phyloP scores from a whole-genome alignment of 2,797 vertebrate species.

The Pitangus sulphuratus region DNA sequence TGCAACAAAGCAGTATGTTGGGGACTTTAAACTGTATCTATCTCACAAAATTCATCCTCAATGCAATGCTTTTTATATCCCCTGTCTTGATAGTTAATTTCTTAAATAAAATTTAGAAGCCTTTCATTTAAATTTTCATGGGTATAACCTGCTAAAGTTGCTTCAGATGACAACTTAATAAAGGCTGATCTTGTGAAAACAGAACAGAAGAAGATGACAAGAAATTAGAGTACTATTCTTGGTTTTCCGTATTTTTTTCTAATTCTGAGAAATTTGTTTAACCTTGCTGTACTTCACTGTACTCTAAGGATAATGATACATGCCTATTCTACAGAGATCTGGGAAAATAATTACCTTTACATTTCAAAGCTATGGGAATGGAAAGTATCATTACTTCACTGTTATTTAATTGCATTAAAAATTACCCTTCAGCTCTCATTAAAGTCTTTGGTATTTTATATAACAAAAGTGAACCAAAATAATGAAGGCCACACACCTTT shows the following conservation, averaged over 20 bases:
- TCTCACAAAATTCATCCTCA: background rate
- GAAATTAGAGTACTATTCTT: conserved; percentile 49
- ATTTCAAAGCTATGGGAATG: conserved; percentile 29
- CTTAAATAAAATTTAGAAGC: background rate
- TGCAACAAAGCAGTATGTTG: background rate
- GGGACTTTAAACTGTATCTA: background rate
- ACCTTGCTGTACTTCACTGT: conserved; percentile 11
- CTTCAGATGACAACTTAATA: conserved; percentile 46
- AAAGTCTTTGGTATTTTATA: background rate
- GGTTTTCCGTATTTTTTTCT: background rate
- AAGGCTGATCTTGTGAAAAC: conserved; percentile 34
- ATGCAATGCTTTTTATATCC: background rate
- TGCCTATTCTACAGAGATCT: conserved; percentile 23
- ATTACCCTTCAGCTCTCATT: background rate
- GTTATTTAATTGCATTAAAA: conserved; percentile 38
- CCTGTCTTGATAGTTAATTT: background rate
- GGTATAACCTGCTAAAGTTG: conserved; percentile 21
- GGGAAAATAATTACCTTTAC: conserved; percentile 36
- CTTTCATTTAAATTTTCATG: conserved; percentile 29
- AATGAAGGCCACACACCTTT: background rate
- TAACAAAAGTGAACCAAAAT: background rate
- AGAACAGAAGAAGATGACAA: conserved; percentile 45
- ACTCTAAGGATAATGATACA: background rate
- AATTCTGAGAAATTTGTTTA: conserved; percentile 12
- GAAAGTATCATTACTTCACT: conserved; percentile 26